Percentiles rank a stretch among this genome's conserved stretches.
Conservation (phyloP, 2,797 vertebrate species). For the Staurois parvus region DNA sequence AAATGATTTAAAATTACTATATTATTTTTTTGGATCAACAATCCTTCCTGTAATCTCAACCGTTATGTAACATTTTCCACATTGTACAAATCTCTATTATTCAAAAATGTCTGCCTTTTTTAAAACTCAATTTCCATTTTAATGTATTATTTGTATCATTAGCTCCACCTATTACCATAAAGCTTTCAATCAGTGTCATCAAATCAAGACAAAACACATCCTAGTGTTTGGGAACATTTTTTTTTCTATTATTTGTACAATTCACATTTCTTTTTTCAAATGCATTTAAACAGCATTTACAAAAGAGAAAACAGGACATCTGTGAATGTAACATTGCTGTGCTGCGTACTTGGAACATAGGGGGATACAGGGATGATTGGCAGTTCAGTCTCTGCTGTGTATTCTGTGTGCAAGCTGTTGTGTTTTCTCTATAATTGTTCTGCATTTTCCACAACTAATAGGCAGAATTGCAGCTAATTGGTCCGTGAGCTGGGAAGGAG, state of each 20-base stretch:
- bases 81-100: background rate
- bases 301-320: conserved; percentile 50
- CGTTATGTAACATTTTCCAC: background rate
- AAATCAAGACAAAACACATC: background rate
- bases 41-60: too few relatives aligned
- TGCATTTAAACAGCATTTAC: conserved; percentile 29
- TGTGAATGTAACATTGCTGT: conserved; percentile 57
- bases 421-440: conserved; percentile 61
- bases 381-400: conserved; percentile 55
- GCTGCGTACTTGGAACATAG: conserved; percentile 43
- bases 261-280: conserved; percentile 15
- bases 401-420: conserved; percentile 58
- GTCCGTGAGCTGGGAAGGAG: conserved; percentile 54
- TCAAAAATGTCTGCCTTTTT: background rate
- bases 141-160: background rate
- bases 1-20: too few relatives aligned
- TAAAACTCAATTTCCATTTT: background rate
- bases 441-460: conserved; percentile 62
- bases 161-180: background rate
- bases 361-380: conserved; percentile 57
- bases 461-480: conserved; percentile 63
- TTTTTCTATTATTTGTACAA: background rate
- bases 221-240: background rate
- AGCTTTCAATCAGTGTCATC: background rate
- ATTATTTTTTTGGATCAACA: too few relatives aligned